Evolutionary conservation across 2,888 invertebrate species (phyloP), one percentile per base, ranked within the genome.

Genomic region (Petrophora chlorosata): DNA sequence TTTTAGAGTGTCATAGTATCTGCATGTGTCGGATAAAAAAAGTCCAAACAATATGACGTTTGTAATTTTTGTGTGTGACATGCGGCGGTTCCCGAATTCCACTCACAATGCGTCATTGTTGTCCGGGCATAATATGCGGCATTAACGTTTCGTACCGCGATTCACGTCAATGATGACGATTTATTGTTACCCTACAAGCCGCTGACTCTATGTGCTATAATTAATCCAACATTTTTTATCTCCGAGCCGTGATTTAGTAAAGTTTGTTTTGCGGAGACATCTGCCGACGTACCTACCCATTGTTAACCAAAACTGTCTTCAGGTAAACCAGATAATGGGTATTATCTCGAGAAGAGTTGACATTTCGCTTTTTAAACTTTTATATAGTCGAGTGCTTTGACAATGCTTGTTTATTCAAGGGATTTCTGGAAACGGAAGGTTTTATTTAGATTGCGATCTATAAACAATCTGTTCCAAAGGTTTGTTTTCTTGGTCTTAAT

Each of bases 251-350:
- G 85, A 82, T 84, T 85, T 81, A 83, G 79, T 80, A 70, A 82
- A 87, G 86, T 87, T 88, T 88, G 80, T 88, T 87, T 86, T 84
- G 86, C 83, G 70, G 76, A 72, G 87, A 85, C 90, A 89, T 88
- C 89, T 89, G 90, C 84, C 80, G 77, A 46, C 46, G 47, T 34
- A 66, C 74, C 63, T 59, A 56, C 54, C 79, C 63, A 81, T 88
- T 88, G 87, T 87, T 75, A 70, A 61, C 62, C 66, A 62, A 63
- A 70, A 67, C 74, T 76, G 75, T 80, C 81, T 76, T 79, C 87
- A 87, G 85, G 87, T 85, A 87, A 78, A 79, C 73, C 78, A 82
- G 82, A 86, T 85, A 89, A 88, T 82, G 71, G 77, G 80, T 69
- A 79, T 87, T 85, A 85, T 85, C 85, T 85, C 70, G 49, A 56